These are phyloP conservation scores for Asarcornis scutulata DNA, from an alignment of 2,113 vertebrate genomes.

Conservation along the genomic window DNA sequence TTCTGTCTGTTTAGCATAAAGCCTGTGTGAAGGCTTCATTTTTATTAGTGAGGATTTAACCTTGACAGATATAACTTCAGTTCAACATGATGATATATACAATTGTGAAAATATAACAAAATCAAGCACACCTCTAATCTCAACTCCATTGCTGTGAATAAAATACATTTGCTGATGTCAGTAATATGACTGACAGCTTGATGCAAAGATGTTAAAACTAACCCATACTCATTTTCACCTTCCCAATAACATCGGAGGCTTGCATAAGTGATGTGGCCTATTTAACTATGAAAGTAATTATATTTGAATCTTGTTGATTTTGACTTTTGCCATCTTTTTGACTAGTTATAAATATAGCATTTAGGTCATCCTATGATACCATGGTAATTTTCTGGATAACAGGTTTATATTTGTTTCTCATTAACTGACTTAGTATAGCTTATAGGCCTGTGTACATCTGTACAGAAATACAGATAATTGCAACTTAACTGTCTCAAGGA, in stretches of 20 bases:
- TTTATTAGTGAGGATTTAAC: neutral
- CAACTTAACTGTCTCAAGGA: neutral
- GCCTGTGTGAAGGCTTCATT: neutral
- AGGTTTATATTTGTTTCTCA: neutral
- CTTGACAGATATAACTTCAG: rapidly evolving
- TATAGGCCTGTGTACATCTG: neutral
- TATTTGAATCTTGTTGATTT: neutral
- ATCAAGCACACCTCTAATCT: neutral
- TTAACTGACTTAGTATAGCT: neutral
- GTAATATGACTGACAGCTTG: neutral
- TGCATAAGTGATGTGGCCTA: neutral
- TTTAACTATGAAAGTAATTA: neutral
- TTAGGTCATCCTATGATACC: neutral
- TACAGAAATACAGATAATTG: neutral
- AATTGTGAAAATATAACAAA: neutral
- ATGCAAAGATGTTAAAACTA: neutral
- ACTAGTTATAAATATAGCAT: neutral
- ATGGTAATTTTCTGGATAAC: neutral
- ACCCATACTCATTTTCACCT: neutral
- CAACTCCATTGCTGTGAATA: neutral
- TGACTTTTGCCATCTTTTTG: neutral
- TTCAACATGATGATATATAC: neutral
- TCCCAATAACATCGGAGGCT: neutral
- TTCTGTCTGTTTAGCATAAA: neutral
- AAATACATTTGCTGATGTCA: neutral